phyloP scores from a whole-genome alignment of 2,888 invertebrate genomes.

The Ametastegia equiseti region DNA sequence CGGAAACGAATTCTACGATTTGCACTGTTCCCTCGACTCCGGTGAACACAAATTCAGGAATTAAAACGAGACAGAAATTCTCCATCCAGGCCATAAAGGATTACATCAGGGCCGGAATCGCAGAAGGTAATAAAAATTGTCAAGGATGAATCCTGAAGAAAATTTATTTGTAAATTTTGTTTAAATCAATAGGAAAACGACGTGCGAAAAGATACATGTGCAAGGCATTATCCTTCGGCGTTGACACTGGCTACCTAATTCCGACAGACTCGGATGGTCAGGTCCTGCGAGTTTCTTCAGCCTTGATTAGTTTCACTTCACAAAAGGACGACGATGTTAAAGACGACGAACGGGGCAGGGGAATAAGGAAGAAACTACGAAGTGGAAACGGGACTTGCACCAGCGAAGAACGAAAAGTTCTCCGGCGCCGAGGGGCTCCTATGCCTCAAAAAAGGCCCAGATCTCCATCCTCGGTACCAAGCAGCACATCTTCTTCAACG shows the following conservation, averaged over 20 bases:
- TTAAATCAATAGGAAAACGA: slow-evolving; percentile 59
- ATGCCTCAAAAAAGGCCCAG: slow-evolving; percentile 47
- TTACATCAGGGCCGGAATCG: slow-evolving; percentile 64
- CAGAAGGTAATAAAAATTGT: slow-evolving; percentile 60
- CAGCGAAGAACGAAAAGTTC: slow-evolving; percentile 32
- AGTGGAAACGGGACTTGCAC: slow-evolving; percentile 3
- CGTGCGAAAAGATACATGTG: slow-evolving; percentile 64
- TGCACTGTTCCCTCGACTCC: slow-evolving; percentile 13
- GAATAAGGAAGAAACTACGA: slow-evolving; percentile 35
- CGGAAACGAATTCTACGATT: slow-evolving; percentile 7
- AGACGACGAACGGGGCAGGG: slow-evolving; percentile 33
- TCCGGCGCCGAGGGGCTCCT: background rate
- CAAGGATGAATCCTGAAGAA: background rate
- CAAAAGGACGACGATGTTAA: slow-evolving; percentile 36
- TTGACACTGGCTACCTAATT: slow-evolving; percentile 66
- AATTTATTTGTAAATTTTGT: background rate
- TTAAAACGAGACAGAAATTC: slow-evolving; percentile 55
- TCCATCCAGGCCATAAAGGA: slow-evolving; percentile 63
- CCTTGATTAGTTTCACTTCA: slow-evolving; percentile 52
- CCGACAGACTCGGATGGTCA: slow-evolving; percentile 61
- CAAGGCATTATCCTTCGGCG: slow-evolving; percentile 64
- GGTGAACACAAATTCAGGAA: background rate
- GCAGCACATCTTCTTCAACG: slow-evolving; percentile 19
- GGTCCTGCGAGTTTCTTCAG: slow-evolving; percentile 61
- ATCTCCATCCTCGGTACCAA: slow-evolving; percentile 47